phyloP scores from a whole-genome alignment of 2,113 vertebrate species.

The Myotis davidii region DNA sequence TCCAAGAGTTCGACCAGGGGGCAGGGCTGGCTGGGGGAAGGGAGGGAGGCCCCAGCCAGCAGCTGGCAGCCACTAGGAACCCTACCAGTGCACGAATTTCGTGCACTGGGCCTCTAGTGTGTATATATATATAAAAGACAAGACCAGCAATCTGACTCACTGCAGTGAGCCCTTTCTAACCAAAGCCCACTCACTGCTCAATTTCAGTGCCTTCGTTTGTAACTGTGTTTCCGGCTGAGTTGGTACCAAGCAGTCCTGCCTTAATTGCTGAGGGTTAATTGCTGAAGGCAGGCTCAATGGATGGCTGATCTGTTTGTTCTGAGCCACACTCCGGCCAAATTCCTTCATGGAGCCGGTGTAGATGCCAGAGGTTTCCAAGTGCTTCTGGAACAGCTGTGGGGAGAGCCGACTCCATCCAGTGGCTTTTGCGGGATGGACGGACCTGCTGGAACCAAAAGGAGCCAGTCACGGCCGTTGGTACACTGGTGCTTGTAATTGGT shows the following conservation, averaged over 20 bases:
- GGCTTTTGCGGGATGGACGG: rapidly evolving
- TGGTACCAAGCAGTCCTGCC: rapidly evolving
- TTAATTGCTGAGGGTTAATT: rapidly evolving
- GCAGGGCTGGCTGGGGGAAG: too few species aligned
- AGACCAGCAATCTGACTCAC: background rate
- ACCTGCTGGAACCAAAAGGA: background rate
- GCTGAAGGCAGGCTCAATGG: background rate
- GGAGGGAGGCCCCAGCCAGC: too few species aligned
- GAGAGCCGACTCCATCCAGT: background rate
- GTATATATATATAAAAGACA: background rate
- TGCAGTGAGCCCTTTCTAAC: background rate
- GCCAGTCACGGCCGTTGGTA: rapidly evolving
- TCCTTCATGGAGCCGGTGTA: rapidly evolving
- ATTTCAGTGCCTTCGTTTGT: background rate
- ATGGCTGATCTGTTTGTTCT: rapidly evolving
- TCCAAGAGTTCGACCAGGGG: too few species aligned
- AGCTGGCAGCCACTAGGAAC: too few species aligned
- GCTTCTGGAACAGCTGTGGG: background rate
- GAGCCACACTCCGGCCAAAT: background rate
- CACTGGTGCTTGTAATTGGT: background rate
- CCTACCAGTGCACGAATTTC: too few species aligned
- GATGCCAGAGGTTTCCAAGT: rapidly evolving
- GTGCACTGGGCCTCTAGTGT: too few species aligned
- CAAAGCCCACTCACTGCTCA: background rate
- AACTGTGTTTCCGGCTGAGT: rapidly evolving